phyloP scores from a whole-genome alignment of 2,888 invertebrate species.

The Tipula helvola region DNA sequence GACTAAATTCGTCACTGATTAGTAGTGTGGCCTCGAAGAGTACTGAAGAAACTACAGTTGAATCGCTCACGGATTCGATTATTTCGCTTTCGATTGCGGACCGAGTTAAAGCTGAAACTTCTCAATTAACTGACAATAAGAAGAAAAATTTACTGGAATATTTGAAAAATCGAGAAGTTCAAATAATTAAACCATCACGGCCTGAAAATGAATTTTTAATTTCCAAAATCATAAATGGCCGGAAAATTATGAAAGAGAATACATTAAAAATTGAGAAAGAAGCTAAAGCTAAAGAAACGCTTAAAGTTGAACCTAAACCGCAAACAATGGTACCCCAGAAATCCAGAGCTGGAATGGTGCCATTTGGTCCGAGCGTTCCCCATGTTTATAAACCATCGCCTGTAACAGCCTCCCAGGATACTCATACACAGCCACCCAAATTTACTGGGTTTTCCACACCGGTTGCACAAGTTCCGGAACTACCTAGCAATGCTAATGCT shows the following conservation, averaged over 20 bases:
- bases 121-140: conserved; percentile 22
- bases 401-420: neutral
- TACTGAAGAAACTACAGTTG: conserved; percentile 19
- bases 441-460: neutral
- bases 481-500: neutral
- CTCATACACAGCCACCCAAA: neutral
- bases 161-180: conserved; percentile 7
- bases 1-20: neutral
- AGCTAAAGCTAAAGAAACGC: neutral
- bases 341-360: neutral
- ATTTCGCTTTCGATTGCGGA: conserved; percentile 30
- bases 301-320: neutral
- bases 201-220: neutral
- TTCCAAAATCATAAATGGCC: neutral
- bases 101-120: conserved; percentile 24
- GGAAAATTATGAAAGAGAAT: neutral
- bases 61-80: conserved; percentile 32
- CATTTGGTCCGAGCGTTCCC: neutral
- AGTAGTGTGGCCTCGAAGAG: neutral
- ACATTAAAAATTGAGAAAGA: neutral
- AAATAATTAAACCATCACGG: conserved; percentile 7
- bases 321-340: neutral
- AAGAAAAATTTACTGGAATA: conserved; percentile 10
- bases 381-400: neutral
- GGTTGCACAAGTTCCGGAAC: neutral